A percentile compares a stretch with the other conserved stretches of the same genome.
These are phyloP conservation scores for Smittia aterrima DNA, from an alignment of 2,888 invertebrate genomes.

Conservation along the genomic window DNA sequence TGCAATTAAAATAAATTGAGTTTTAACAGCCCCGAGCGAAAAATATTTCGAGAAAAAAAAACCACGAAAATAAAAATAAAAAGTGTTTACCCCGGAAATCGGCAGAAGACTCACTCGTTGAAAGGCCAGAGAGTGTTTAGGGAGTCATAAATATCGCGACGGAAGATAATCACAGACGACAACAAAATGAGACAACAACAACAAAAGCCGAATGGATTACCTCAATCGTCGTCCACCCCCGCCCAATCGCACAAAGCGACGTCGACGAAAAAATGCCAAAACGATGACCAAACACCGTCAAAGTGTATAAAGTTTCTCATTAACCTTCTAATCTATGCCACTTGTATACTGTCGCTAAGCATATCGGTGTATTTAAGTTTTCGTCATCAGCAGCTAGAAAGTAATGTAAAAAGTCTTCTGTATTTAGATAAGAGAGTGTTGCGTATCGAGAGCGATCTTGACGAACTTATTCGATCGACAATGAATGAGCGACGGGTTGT, in stretches of 20 bases:
- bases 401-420: slow-evolving; percentile 38
- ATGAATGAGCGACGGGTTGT: neutral
- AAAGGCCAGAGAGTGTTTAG: slow-evolving; percentile 6
- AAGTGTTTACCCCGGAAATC: slow-evolving; percentile 12
- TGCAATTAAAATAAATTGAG: slow-evolving; percentile 40
- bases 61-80: slow-evolving; percentile 3
- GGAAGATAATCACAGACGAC: neutral
- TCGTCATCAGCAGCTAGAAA: slow-evolving; percentile 39
- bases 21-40: slow-evolving; percentile 37
- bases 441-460: slow-evolving; percentile 37
- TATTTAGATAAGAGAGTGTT: slow-evolving; percentile 39
- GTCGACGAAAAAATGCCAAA: slow-evolving; percentile 34
- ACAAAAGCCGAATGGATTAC: slow-evolving; percentile 30
- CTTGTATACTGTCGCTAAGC: slow-evolving; percentile 40
- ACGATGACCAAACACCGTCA: slow-evolving; percentile 35
- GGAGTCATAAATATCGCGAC: neutral
- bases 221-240: slow-evolving; percentile 31
- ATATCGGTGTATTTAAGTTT: slow-evolving; percentile 40
- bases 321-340: slow-evolving; percentile 40
- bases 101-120: neutral
- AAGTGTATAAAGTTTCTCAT: slow-evolving; percentile 39
- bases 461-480: slow-evolving; percentile 34
- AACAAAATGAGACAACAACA: slow-evolving; percentile 16
- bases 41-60: neutral
- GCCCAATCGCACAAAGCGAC: slow-evolving; percentile 8